Evolutionary conservation across 2,888 invertebrate species (phyloP), one percentile per base, ranked within the genome.

Genomic region (Luffia ferchaultella): DNA sequence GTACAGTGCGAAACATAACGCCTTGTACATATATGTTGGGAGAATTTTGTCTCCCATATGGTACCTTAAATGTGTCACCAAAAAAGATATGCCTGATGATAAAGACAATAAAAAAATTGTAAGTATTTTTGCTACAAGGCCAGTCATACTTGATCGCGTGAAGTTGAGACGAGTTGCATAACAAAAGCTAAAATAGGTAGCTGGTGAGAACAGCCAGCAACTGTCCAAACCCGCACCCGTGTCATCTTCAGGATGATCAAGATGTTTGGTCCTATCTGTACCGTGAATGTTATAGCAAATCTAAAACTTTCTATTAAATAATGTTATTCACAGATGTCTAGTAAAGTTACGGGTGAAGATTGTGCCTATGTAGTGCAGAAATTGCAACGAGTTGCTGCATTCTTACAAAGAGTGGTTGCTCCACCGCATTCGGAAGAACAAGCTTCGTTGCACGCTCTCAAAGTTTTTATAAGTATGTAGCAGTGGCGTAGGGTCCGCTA

Each of bases 11-110:
- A 96, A 96, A 68, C 98, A 98, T 68, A 95, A 97, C 66, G 97
- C 96, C 0, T 86, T 98, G 7, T 98, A 97, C 75, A 86, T 97
- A 43, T 96, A 95, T 67, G 89, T 97, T 15, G 90, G 93, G 18
- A 87, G 98, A 58, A 91, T 98, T 59, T 77, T 99, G 16, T 85
- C 95, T 20, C 93, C 95, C 0, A 86, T 98, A 55, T 98, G 98
- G 98, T 91, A 89, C 60, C 77, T 90, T 56, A 88, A 89, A 68
- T 93, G 93, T 61, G 89, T 93, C 17, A 87, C 90, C 45, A 87
- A 85, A 52, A 86, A 79, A 18, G 61, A 62, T 47, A 73, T 85
- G 1, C 80, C 84, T 16, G 83, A 84, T 52, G 84, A 84, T 52
- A 86, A 85, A 55, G 79, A 30, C n/a, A n/a, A n/a, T n/a, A n/a